phyloP scores from a whole-genome alignment of 2,113 vertebrate species.

The Leptocoma aspasia region DNA sequence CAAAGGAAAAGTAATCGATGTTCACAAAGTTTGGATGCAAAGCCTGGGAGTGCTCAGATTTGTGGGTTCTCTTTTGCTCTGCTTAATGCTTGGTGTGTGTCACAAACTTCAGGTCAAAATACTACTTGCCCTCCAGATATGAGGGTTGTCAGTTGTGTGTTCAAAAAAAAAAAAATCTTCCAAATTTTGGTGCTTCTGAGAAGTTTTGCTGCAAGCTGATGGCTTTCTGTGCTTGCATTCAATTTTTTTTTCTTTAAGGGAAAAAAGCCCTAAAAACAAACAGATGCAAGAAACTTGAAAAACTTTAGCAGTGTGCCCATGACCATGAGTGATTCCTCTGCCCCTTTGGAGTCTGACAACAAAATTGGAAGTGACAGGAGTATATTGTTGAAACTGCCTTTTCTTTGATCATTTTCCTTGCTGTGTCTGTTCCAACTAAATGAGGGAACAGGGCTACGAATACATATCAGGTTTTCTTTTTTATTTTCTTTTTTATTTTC shows the following conservation, averaged over 20 bases:
- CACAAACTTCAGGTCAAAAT: not conserved
- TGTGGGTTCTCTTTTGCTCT: not conserved
- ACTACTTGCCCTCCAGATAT: not conserved
- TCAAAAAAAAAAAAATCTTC: not conserved
- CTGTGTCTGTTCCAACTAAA: conserved; percentile 15
- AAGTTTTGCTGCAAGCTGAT: not conserved
- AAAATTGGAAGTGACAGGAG: conserved; percentile 43
- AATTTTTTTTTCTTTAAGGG: not conserved
- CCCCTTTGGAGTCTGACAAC: not conserved
- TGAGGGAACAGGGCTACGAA: not conserved
- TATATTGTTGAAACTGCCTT: conserved; percentile 51
- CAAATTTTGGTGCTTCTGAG: not conserved
- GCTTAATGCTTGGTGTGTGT: not conserved
- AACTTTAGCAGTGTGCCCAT: not conserved
- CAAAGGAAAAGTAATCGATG: not conserved
- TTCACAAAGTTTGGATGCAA: not conserved
- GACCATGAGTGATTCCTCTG: not conserved
- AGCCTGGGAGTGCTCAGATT: not conserved
- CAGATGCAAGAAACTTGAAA: not conserved
- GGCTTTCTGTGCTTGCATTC: not conserved
- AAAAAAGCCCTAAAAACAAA: not conserved
- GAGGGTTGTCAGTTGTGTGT: not conserved
- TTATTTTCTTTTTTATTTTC: no score
- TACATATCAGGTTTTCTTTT: not conserved
- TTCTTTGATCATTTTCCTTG: conserved; percentile 53